Percentiles rank a stretch among this genome's conserved stretches.
Conservation (phyloP, 2,797 vertebrate genomes). For the Anableps anableps region DNA sequence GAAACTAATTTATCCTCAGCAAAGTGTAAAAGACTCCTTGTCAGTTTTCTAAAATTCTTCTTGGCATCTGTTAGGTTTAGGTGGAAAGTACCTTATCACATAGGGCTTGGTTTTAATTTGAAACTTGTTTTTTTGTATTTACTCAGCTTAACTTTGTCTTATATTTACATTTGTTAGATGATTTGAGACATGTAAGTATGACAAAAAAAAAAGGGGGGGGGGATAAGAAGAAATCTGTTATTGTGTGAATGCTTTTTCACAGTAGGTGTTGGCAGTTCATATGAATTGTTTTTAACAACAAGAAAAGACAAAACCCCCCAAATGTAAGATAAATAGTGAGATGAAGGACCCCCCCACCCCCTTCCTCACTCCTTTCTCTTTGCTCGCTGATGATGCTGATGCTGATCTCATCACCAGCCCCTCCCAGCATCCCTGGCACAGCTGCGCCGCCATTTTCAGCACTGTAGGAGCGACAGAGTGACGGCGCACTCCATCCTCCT, state of each 20-base stretch:
- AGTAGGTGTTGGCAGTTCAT: not conserved
- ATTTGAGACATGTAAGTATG: not conserved
- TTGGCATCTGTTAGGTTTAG: not conserved
- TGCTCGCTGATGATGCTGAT: conserved; percentile 74
- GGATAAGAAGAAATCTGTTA: not conserved
- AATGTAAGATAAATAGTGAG: not conserved
- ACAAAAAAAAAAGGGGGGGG: not conserved
- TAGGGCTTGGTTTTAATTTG: not conserved
- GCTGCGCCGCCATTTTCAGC: conserved; percentile 78
- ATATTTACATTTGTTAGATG: not conserved
- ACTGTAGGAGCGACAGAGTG: conserved; percentile 32
- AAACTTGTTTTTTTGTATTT: not conserved
- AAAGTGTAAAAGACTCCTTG: not conserved
- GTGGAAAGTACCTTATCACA: not conserved
- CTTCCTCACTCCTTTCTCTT: not conserved
- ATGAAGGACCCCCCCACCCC: no score
- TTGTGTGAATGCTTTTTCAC: not conserved
- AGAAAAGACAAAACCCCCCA: not conserved
- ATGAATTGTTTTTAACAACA: not conserved
- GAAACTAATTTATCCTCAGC: not conserved
- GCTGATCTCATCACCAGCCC: conserved; percentile 79
- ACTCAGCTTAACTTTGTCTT: not conserved
- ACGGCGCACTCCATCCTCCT: conserved; percentile 47
- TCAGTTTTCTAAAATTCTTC: not conserved
- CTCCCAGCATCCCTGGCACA: conserved; percentile 74